Evolutionary conservation across 1,140 invertebrate species (phyloP), one percentile per base, ranked within the genome.

Genomic region (Grapholita molesta): DNA sequence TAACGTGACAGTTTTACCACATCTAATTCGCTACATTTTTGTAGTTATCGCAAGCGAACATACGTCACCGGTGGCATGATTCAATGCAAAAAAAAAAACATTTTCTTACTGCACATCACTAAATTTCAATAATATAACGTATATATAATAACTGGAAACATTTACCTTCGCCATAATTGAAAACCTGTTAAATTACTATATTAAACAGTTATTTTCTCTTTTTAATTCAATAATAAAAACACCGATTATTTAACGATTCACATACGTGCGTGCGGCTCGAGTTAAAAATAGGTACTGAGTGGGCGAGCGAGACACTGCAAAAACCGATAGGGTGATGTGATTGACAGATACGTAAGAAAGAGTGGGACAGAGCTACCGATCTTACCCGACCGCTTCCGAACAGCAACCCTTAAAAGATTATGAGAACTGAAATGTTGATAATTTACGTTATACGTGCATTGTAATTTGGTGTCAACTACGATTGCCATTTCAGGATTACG

Each of bases 81-180:
- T 5, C 35, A 38, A 38, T 38, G 35, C 35, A 38, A n/a, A 38
- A 75, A 65, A 35, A 68, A 72, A 72, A 72, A 67, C 24, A 73
- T 74, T 57, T 61, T 32, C 24, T 30, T 28, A 61, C 15, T 21
- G 28, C 25, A 32, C 33, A 38, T 11, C n/a, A 64, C 33, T 3
- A 69, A 64, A 64, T 30, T 48, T 48, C n/a, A 38, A 21, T 48
- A 6, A 21, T 8, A 48, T 21, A 23, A 12, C 30, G 11, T 28
- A 12, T 15, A 15, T 42, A 38, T 5, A 64, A 23, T 25, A 30
- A 64, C 55, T 61, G 28, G n/a, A n/a, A 30, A n/a, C 28, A 65
- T 69, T 87, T 89, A 89, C 87, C 86, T 90, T 87, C 4, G 88
- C 85, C 88, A 90, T 88, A 55, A 66, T 73, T 75, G 71, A 66